Conservation (phyloP, 2,113 vertebrate genomes). For the Fregata magnificens region DNA sequence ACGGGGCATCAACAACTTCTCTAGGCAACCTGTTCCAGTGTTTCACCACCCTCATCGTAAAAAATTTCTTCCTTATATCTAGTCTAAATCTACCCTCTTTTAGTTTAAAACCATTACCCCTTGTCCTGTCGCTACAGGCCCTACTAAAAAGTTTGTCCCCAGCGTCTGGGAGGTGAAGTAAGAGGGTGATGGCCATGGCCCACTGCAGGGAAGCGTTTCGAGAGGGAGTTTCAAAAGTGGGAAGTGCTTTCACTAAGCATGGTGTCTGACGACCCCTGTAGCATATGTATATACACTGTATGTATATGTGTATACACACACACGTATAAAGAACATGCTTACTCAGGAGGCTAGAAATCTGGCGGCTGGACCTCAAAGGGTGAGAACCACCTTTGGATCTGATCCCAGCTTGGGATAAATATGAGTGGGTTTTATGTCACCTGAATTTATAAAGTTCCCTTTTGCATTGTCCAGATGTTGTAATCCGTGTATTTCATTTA, state of each 20-base stretch:
- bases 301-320: not conserved
- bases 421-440: not conserved
- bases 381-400: not conserved
- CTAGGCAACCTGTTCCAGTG: not conserved
- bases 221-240: not conserved
- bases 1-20: not conserved
- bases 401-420: not conserved
- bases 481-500: not conserved
- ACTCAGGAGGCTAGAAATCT: not conserved
- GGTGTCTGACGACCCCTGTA: not conserved
- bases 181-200: not conserved
- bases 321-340: fast-evolving
- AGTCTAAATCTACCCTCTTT: not conserved
- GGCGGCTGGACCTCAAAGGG: not conserved
- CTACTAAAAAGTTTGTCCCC: not conserved
- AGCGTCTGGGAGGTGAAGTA: not conserved
- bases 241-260: not conserved
- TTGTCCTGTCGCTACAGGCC: not conserved
- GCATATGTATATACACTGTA: too few species aligned
- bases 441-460: not conserved
- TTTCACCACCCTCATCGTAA: not conserved
- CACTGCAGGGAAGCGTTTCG: fast-evolving
- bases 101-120: not conserved
- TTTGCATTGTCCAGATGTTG: not conserved
- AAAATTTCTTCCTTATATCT: not conserved